Evolutionary conservation across 2,797 vertebrate genomes (phyloP), one percentile per base, ranked within the genome.

Genomic region (Sparidentex hasta): DNA sequence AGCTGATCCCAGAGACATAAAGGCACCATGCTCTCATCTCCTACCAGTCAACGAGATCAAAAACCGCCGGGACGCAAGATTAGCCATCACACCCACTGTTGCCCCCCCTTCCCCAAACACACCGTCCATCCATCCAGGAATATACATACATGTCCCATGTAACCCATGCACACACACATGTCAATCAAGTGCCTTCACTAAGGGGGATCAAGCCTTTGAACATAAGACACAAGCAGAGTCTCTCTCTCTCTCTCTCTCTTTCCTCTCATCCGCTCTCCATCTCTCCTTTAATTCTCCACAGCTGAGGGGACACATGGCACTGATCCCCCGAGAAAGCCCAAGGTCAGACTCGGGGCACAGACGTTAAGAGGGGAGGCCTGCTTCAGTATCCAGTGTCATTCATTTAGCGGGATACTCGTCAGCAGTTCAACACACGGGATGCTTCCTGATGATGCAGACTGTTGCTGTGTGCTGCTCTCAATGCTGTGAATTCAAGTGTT

Each of bases 301-400:
- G 94, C 94, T 95, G 95, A 94, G 65, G 90, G 84, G 89, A 95
- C 93, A 95, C 92, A 95, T 94, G 92, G 92, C 89, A 66, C 76
- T 75, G 85, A 87, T 91, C 91, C 90, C 90, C 25, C 1, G 90
- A 90, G 93, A 80, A 86, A 84, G 69, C 52, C 87, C 92, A 94
- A 94, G 94, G 94, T 94, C 93, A 95, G 78, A 88, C 82, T 75
- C n/a, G 5, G 88, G 89, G 81, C 88, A 89, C 73, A 71, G 79
- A 83, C 74, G 13, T 74, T 54, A 65, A 71, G 82, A 84, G 51
- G 16, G 46, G 74, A 78, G 81, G 74, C 69, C 79, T 79, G 65
- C 69, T 55, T 55, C 63, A 54, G 76, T 84, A 83, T 92, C 87
- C 76, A 52, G 51, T 92, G 70, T 90, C 87, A 50, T 87, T 87